A percentile compares a stretch with the other conserved stretches of the same genome.
Conservation (phyloP, 2,113 vertebrate species). For the Anhinga anhinga region DNA sequence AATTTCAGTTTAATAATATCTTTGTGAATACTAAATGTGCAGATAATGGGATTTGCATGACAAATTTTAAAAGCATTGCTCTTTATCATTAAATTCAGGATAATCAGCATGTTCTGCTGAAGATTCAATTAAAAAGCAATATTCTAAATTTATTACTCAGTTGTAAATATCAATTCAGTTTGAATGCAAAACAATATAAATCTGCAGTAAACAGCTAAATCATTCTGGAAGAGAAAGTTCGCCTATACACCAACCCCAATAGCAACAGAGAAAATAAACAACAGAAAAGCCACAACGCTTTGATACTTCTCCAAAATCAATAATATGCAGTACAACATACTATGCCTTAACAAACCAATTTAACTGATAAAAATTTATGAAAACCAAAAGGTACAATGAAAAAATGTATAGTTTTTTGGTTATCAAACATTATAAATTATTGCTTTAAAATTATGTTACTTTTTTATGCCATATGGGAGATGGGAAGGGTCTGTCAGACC, state of each 20-base stretch:
- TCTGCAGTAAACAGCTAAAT: constrained; percentile 12
- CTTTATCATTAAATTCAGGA: background rate
- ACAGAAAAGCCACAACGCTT: background rate
- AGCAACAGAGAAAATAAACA: background rate
- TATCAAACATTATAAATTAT: background rate
- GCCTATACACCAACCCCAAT: background rate
- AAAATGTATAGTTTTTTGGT: background rate
- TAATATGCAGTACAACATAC: rapidly evolving
- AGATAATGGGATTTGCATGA: background rate
- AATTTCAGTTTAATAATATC: background rate
- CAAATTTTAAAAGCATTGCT: background rate
- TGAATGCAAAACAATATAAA: background rate
- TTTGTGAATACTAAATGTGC: background rate
- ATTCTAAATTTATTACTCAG: background rate
- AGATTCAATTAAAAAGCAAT: constrained; percentile 24
- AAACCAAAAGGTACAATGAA: background rate
- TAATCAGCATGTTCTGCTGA: constrained; percentile 3
- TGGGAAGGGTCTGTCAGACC: background rate
- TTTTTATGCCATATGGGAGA: background rate
- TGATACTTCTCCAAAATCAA: background rate
- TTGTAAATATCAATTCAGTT: background rate
- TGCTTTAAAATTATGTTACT: background rate
- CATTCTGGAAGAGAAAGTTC: background rate
- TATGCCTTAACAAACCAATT: background rate
- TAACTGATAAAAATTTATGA: background rate